These are phyloP conservation scores for Malurus leucopterus DNA, from an alignment of 2,797 vertebrate species.

Conservation along the genomic window DNA sequence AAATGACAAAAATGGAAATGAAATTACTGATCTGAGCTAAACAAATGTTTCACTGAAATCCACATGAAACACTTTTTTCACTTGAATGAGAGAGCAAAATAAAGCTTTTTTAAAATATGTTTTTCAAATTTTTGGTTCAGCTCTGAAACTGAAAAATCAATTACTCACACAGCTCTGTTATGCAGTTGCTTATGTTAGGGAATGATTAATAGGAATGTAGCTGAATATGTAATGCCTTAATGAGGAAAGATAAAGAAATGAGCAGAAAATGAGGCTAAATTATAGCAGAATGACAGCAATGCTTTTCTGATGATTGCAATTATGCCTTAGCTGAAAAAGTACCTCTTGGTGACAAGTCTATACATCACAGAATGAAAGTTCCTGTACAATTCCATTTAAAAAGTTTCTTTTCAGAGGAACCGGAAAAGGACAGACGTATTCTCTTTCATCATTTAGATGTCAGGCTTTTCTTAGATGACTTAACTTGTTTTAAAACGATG, in stretches of 20 bases:
- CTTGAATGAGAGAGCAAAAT: neutral
- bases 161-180: neutral
- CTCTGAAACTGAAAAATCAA: constrained; percentile 11
- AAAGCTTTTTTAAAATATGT: neutral
- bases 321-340: constrained; percentile 7
- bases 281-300: neutral
- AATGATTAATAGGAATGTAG: neutral
- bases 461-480: neutral
- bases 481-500: neutral
- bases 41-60: neutral
- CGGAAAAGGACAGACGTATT: neutral
- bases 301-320: neutral
- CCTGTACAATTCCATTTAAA: neutral
- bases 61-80: neutral
- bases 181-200: neutral
- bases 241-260: constrained; percentile 11
- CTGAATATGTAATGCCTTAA: neutral
- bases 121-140: neutral
- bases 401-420: constrained; percentile 6
- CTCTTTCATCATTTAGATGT: neutral
- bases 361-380: neutral
- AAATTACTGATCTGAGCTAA: neutral
- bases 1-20: neutral
- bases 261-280: constrained; percentile 16
- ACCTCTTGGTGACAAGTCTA: neutral